Evolutionary conservation across 2,113 vertebrate genomes (phyloP).

Genomic region (Crotophaga sulcirostris): DNA sequence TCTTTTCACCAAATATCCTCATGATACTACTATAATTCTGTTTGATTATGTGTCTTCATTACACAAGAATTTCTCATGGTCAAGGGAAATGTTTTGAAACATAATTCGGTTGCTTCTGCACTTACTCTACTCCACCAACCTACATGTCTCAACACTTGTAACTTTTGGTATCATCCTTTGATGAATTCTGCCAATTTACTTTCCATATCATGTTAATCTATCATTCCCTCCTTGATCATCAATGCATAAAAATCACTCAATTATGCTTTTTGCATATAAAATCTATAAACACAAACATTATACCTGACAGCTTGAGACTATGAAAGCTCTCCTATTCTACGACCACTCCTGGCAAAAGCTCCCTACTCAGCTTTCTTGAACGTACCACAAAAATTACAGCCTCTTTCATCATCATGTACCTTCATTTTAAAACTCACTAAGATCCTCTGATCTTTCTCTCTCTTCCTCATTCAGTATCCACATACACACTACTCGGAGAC

Average conservation of each 20-base stretch:
- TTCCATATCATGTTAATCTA: neutral
- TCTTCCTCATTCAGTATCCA: neutral
- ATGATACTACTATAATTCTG: neutral
- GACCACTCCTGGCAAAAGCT: neutral
- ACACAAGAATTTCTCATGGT: neutral
- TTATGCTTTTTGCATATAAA: neutral
- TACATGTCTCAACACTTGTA: neutral
- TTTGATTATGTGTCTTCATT: constrained; percentile 4
- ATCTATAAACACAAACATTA: neutral
- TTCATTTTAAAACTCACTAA: neutral
- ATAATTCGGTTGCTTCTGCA: neutral
- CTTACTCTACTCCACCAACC: neutral
- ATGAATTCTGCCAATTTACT: neutral
- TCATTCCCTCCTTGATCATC: neutral
- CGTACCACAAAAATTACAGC: neutral
- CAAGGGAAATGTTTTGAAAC: neutral
- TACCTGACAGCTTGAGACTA: neutral
- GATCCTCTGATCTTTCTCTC: neutral
- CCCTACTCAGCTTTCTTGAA: neutral
- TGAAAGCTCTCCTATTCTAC: neutral
- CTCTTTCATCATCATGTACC: neutral
- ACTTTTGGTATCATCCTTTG: neutral
- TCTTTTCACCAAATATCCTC: neutral
- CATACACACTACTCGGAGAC: neutral
- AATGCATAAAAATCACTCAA: neutral